Percentiles rank a stretch among this genome's conserved stretches.
Conservation (phyloP, 2,888 invertebrate genomes). For the Nasonovia ribisnigri region DNA sequence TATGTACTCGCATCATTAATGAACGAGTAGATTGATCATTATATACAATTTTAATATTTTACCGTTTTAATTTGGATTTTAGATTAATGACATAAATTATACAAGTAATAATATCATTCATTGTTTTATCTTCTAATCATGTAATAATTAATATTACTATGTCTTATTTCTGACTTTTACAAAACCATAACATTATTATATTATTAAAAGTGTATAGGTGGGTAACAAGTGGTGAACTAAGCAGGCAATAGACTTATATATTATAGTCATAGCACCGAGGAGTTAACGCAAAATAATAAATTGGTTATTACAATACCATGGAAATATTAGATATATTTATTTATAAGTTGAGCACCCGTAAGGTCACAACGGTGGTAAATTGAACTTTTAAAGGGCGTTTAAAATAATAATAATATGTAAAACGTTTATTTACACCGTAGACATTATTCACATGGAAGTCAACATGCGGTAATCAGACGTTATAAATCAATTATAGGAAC, state of each 20-base stretch:
- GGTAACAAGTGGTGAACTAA: background rate
- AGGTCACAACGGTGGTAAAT: background rate
- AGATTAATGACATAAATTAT: too few species aligned
- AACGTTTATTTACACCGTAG: background rate
- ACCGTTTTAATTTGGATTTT: too few species aligned
- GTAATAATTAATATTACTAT: background rate
- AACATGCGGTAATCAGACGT: background rate
- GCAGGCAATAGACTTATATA: background rate
- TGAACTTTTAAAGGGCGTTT: background rate
- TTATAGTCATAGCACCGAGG: background rate
- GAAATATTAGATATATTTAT: background rate
- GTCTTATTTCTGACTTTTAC: background rate
- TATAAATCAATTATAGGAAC: background rate
- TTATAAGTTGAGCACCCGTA: too few species aligned
- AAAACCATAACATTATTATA: background rate
- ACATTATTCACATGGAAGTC: background rate
- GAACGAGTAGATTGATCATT: too few species aligned
- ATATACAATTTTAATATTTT: too few species aligned
- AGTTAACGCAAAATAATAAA: background rate
- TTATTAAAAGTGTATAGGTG: background rate
- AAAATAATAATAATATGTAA: background rate
- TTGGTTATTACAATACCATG: background rate
- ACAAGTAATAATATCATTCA: too few species aligned
- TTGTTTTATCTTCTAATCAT: too few species aligned
- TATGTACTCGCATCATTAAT: too few species aligned